Evolutionary conservation across 1,140 invertebrate genomes (phyloP).

Genomic region (Elysia chlorotica): DNA sequence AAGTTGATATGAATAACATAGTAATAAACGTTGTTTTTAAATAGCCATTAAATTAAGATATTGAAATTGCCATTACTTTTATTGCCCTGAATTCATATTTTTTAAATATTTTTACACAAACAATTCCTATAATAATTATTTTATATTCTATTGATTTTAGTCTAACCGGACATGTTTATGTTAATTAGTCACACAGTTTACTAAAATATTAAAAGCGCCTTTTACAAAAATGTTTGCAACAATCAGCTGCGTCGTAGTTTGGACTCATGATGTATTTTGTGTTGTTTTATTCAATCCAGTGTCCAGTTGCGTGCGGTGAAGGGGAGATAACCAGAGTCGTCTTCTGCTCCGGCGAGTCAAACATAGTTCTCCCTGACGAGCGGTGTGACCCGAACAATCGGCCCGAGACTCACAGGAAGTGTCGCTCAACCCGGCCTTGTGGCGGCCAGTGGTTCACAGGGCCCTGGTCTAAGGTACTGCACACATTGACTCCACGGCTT

Average conservation of each 20-base stretch:
- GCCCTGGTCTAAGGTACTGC: constrained; percentile 34
- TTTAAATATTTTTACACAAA: neutral
- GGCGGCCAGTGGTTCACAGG: constrained; percentile 35
- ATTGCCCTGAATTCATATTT: neutral
- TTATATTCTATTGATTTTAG: neutral
- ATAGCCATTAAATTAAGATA: neutral
- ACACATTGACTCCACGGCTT: too few relatives aligned
- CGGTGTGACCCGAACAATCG: constrained; percentile 24
- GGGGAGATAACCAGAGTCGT: constrained; percentile 21
- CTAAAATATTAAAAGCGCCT: neutral
- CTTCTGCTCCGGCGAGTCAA: constrained; percentile 26
- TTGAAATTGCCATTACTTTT: neutral
- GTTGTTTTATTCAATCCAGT: constrained; percentile 16
- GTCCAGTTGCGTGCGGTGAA: constrained; percentile 27
- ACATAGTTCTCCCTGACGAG: constrained; percentile 13
- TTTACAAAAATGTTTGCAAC: neutral
- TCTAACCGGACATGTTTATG: neutral
- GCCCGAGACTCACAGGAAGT: constrained; percentile 11
- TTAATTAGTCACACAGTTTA: neutral
- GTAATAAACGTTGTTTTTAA: neutral
- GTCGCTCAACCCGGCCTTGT: constrained; percentile 27
- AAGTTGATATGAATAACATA: too few relatives aligned
- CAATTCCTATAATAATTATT: neutral
- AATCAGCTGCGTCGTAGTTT: neutral
- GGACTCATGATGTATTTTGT: neutral